Base-by-base conservation (phyloP, 2,797 vertebrate species). In the Lycodopsis pacificus region DNA sequence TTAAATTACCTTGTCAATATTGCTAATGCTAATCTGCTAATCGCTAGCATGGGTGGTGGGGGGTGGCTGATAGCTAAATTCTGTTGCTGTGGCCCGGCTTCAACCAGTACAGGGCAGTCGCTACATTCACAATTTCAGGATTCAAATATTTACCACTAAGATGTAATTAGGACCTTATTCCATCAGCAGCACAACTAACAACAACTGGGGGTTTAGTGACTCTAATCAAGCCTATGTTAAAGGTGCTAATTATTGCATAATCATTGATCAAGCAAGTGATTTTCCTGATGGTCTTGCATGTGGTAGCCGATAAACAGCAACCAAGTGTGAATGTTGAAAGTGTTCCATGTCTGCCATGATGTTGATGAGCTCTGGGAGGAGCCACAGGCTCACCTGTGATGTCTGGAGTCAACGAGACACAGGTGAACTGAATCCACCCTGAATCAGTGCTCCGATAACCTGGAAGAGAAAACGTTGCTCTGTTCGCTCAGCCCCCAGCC, bases 231-330 rank as follows among this genome's bases (percentile, higher is more conserved):
- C 11, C 3, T 20, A 46, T 46, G 44, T 46, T 46, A 38, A 96
- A 96, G 95, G 95, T 96, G 92, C 1, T 63, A 5, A 0, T 48
- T 6, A 5, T 19, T 58, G 82, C 73, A 74, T 75, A 73, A 66
- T 11, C 44, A 22, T 20, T 53, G 11, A 65, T 64, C 2, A 7
- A 48, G 46, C 17, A 2, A 20, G 8, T 20, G 54, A 30, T 49
- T 44, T 44, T 5, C n/a, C 36, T 22, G 36, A 25, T 61, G 8
- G 17, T 69, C 15, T 32, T 65, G 68, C 65, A 79, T 54, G 59
- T 70, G 19, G 1, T 22, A 27, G 17, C 6, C 9, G 0, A 3
- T 51, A 19, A 72, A 56, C 38, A 38, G 6, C 58, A 61, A 61
- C 27, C 8, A 17, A 30, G 27, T 5, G 1, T 56, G 27, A 5